These are phyloP conservation scores for Peromyscus maniculatus DNA, from an alignment of 2,113 vertebrate genomes.

Conservation along the genomic window DNA sequence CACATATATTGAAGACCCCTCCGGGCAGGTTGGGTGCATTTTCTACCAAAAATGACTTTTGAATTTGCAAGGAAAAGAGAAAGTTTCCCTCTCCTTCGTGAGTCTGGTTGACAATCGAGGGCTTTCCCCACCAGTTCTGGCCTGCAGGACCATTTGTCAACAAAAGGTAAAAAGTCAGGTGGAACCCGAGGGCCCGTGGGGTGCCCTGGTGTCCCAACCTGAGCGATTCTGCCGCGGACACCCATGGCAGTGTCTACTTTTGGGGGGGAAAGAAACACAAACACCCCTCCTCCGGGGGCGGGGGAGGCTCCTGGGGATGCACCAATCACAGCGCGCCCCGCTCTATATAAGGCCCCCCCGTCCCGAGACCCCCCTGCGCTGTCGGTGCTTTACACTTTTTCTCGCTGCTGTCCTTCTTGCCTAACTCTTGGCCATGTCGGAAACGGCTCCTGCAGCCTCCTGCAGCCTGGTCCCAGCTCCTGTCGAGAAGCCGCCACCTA, in stretches of 20 bases:
- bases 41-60: not conserved
- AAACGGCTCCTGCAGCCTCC: accelerated
- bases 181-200: not conserved
- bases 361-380: accelerated
- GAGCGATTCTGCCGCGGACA: not conserved
- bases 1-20: not conserved
- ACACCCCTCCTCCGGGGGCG: not conserved
- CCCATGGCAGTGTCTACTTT: slow-evolving; percentile 18
- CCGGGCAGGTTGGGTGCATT: not conserved
- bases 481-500: not conserved
- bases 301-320: not conserved
- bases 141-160: not conserved
- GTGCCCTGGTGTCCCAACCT: not conserved
- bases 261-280: slow-evolving; percentile 80
- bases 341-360: slow-evolving; percentile 74
- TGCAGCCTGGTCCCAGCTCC: accelerated
- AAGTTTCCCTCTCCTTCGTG: not conserved
- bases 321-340: slow-evolving; percentile 81
- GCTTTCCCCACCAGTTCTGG: not conserved
- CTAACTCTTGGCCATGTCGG: not conserved
- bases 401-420: accelerated
- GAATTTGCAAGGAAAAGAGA: slow-evolving; percentile 38
- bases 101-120: not conserved
- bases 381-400: accelerated
- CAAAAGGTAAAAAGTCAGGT: not conserved